Evolutionary conservation across 2,797 vertebrate genomes (phyloP).

Genomic region (Sebastes variabilis): DNA sequence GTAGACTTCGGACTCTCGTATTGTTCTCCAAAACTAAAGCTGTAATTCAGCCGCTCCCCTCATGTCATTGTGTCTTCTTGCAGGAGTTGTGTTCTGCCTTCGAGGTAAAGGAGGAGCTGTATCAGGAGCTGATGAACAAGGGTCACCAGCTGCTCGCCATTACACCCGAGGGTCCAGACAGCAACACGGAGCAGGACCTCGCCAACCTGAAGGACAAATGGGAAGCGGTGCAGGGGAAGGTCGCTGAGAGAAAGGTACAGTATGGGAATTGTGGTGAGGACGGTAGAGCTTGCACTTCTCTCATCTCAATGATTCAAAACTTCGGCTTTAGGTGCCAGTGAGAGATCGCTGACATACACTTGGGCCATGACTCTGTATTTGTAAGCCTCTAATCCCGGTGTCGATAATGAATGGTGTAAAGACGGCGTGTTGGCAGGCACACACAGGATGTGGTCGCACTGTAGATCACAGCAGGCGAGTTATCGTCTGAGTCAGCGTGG

Average conservation of each 20-base stretch:
- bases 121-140: conserved; percentile 86
- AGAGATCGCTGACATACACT: conserved; percentile 42
- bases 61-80: conserved; percentile 35
- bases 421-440: conserved; percentile 40
- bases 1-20: not conserved
- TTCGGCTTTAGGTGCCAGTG: conserved; percentile 18
- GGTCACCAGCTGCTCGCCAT: conserved; percentile 90
- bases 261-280: conserved; percentile 34
- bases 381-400: conserved; percentile 57
- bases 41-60: conserved; percentile 1
- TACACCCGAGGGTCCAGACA: conserved; percentile 87
- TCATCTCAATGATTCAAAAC: conserved; percentile 37
- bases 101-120: conserved; percentile 91
- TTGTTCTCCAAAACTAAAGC: not conserved
- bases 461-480: conserved; percentile 41
- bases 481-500: conserved; percentile 41
- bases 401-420: conserved; percentile 58
- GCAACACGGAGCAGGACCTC: conserved; percentile 93
- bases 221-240: conserved; percentile 91
- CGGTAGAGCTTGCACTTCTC: not conserved
- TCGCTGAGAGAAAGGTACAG: conserved; percentile 91
- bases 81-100: conserved; percentile 94
- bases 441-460: conserved; percentile 66
- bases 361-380: conserved; percentile 34
- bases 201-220: conserved; percentile 94